These are phyloP conservation scores for Pelvicachromis taeniatus DNA, from an alignment of 2,113 vertebrate genomes.

Conservation along the genomic window DNA sequence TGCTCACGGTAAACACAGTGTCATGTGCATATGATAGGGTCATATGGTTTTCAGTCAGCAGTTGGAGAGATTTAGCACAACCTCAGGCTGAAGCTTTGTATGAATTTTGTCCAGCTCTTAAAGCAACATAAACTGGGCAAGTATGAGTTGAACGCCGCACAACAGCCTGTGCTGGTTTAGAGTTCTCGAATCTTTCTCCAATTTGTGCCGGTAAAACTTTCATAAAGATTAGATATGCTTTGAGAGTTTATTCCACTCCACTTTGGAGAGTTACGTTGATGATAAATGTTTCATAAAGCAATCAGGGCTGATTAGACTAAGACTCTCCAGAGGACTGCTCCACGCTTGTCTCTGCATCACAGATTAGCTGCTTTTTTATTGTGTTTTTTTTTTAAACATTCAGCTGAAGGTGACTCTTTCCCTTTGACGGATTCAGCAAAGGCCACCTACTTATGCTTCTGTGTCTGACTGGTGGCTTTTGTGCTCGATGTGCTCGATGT, in stretches of 20 bases:
- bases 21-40: slow-evolving; percentile 65
- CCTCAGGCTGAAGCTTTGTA: slow-evolving; percentile 14
- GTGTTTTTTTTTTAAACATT: slow-evolving; percentile 10
- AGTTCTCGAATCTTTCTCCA: background rate
- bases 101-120: background rate
- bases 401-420: slow-evolving; percentile 47
- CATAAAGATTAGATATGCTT: background rate
- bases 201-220: background rate
- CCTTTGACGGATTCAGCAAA: slow-evolving; percentile 37
- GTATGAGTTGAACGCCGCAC: background rate
- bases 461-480: slow-evolving; percentile 1
- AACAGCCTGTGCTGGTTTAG: background rate
- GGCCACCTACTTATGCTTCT: background rate
- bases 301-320: slow-evolving; percentile 2
- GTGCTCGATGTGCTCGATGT: background rate
- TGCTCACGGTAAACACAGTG: slow-evolving; percentile 49
- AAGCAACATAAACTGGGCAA: background rate
- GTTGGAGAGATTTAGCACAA: slow-evolving; percentile 8
- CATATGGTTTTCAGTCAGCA: slow-evolving; percentile 60
- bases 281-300: slow-evolving; percentile 1
- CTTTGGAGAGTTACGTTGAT: background rate
- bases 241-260: background rate
- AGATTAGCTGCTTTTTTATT: background rate
- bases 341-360: background rate
- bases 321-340: background rate